Conservation (phyloP, 1,140 invertebrate species). For the Drosophila guanche region DNA sequence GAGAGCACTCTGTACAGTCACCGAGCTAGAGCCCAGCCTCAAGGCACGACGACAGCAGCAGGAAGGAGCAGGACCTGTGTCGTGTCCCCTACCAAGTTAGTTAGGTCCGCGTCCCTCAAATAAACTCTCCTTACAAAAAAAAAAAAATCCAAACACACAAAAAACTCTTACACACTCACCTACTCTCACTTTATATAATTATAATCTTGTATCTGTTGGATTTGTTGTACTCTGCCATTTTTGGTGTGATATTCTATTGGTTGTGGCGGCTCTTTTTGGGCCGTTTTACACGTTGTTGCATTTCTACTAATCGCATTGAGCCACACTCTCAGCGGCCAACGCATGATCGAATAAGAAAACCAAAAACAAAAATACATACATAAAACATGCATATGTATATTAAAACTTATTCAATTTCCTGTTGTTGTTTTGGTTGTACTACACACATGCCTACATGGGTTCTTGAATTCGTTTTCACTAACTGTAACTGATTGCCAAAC, state of each 20-base stretch:
- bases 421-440: conserved; percentile 69
- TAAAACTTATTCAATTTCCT: conserved; percentile 67
- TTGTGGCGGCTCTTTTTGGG: conserved; percentile 74
- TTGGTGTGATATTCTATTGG: conserved; percentile 83
- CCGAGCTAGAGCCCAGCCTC: conserved; percentile 45
- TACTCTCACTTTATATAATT: conserved; percentile 43
- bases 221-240: conserved; percentile 79
- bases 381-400: conserved; percentile 9
- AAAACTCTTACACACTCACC: conserved; percentile 16
- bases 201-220: conserved; percentile 51
- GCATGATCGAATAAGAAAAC: conserved; percentile 30
- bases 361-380: conserved; percentile 23
- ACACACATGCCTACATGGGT: conserved; percentile 37
- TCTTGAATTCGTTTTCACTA: conserved; percentile 67
- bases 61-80: not conserved
- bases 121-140: conserved; percentile 40
- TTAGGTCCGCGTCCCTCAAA: conserved; percentile 64
- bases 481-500: conserved; percentile 64
- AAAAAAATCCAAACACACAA: conserved; percentile 24
- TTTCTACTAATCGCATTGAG: conserved; percentile 62
- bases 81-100: conserved; percentile 62
- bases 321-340: conserved; percentile 7
- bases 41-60: conserved; percentile 20
- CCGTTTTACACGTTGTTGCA: conserved; percentile 81
- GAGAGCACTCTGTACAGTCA: conserved; percentile 68